These are phyloP conservation scores for Caenorhabditis sp. DNA, from an alignment of 2,888 invertebrate genomes.

Conservation along the genomic window DNA sequence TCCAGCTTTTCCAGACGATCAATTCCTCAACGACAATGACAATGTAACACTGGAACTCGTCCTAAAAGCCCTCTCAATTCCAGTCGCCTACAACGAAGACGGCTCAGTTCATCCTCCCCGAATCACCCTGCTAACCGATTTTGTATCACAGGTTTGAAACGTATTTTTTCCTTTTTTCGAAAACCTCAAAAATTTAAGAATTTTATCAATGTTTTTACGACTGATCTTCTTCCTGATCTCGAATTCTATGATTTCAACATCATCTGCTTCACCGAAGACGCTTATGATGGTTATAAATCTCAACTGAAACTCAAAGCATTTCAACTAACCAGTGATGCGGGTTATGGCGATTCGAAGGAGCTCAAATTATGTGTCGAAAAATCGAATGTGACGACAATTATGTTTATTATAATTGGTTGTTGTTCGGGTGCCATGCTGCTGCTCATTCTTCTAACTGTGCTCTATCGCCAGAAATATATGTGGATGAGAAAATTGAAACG, in stretches of 20 bases:
- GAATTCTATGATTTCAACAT: conserved; percentile 37
- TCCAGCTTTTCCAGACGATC: neutral
- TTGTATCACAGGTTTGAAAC: conserved; percentile 38
- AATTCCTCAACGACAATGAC: conserved; percentile 24
- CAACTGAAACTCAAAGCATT: conserved; percentile 31
- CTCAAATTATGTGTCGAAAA: conserved; percentile 16
- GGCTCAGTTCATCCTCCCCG: conserved; percentile 19
- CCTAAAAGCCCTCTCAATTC: conserved; percentile 13
- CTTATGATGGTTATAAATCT: conserved; percentile 38
- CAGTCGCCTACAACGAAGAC: conserved; percentile 23
- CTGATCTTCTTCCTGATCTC: conserved; percentile 19
- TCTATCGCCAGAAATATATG: conserved; percentile 61
- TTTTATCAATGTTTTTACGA: conserved; percentile 38
- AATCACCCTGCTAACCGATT: conserved; percentile 53
- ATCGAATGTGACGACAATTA: conserved; percentile 47
- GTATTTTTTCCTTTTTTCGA: no score
- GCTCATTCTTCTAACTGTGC: conserved; percentile 57
- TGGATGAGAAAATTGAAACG: conserved; percentile 60
- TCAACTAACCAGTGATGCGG: conserved; percentile 23
- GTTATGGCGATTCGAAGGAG: conserved; percentile 16
- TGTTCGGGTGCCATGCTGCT: conserved; percentile 56
- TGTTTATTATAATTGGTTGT: conserved; percentile 62
- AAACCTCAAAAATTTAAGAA: conserved; percentile 7
- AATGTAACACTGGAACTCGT: conserved; percentile 37
- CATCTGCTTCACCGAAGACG: conserved; percentile 37